Evolutionary conservation across 2,113 vertebrate species (phyloP).

Genomic region (Holacanthus passer): DNA sequence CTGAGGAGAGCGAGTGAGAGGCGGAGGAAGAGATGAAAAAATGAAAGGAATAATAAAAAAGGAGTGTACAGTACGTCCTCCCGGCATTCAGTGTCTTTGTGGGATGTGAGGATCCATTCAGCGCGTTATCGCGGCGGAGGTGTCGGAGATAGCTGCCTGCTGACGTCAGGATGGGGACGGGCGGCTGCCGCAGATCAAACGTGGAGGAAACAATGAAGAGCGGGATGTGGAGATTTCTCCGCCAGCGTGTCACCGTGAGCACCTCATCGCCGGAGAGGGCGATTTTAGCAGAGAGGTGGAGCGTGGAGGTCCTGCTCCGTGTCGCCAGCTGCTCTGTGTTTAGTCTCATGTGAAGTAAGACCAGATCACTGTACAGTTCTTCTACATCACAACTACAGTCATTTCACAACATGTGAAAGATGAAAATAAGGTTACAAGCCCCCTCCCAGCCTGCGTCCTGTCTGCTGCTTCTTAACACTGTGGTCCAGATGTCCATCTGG

Average conservation of each 20-base stretch:
- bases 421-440: background rate
- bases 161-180: conserved; percentile 64
- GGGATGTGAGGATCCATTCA: conserved; percentile 35
- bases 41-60: conserved; percentile 31
- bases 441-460: background rate
- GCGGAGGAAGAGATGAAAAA: conserved; percentile 20
- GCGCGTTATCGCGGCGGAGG: conserved; percentile 15
- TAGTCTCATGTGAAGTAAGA: background rate
- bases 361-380: background rate
- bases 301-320: background rate
- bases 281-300: background rate
- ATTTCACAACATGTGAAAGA: background rate
- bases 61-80: conserved; percentile 35
- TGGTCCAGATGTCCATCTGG: background rate
- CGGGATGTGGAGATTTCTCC: conserved; percentile 40
- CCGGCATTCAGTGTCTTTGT: conserved; percentile 13
- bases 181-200: conserved; percentile 30
- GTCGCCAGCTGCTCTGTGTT: background rate
- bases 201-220: conserved; percentile 26
- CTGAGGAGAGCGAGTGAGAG: conserved; percentile 34
- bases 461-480: too few relatives aligned
- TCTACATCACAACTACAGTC: background rate
- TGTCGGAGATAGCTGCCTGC: conserved; percentile 37
- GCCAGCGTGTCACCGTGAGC: background rate
- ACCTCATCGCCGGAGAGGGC: background rate